These are phyloP conservation scores for Coremacera marginata DNA, from an alignment of 2,888 invertebrate genomes.

Conservation along the genomic window DNA sequence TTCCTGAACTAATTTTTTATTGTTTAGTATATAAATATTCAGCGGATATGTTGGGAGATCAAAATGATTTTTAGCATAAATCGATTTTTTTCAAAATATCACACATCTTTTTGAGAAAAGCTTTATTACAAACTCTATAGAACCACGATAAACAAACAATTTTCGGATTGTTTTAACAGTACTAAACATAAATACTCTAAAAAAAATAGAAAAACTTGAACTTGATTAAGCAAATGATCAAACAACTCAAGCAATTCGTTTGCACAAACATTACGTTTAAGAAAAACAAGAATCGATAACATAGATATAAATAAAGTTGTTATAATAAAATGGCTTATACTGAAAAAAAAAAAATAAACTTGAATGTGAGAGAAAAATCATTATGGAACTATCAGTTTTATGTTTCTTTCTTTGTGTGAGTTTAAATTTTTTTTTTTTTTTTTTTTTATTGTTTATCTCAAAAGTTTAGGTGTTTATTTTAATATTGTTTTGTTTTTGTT, in stretches of 20 bases:
- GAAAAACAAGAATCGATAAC: not conserved
- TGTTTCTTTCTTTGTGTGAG: not conserved
- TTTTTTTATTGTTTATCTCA: not conserved
- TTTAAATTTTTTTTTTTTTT: too few relatives aligned
- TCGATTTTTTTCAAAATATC: not conserved
- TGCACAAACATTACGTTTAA: too few relatives aligned
- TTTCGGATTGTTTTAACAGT: too few relatives aligned
- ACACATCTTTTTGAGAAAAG: not conserved
- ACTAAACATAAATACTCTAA: not conserved
- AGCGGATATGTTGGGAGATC: too few relatives aligned
- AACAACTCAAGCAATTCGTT: too few relatives aligned
- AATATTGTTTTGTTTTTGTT: not conserved
- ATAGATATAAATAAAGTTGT: not conserved
- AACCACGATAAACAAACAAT: too few relatives aligned
- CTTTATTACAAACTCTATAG: too few relatives aligned
- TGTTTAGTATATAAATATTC: too few relatives aligned
- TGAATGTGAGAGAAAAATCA: conserved; percentile 4
- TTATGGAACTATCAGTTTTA: conserved; percentile 1
- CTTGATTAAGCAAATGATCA: conserved; percentile 13
- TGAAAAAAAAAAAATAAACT: conserved; percentile 19
- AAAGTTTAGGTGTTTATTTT: not conserved
- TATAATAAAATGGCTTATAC: not conserved
- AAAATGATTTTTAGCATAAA: too few relatives aligned
- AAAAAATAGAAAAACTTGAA: conserved; percentile 22
- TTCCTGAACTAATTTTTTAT: too few relatives aligned